Conservation (phyloP, 2,888 invertebrate genomes). For the Harpagoxenus sublaevis region DNA sequence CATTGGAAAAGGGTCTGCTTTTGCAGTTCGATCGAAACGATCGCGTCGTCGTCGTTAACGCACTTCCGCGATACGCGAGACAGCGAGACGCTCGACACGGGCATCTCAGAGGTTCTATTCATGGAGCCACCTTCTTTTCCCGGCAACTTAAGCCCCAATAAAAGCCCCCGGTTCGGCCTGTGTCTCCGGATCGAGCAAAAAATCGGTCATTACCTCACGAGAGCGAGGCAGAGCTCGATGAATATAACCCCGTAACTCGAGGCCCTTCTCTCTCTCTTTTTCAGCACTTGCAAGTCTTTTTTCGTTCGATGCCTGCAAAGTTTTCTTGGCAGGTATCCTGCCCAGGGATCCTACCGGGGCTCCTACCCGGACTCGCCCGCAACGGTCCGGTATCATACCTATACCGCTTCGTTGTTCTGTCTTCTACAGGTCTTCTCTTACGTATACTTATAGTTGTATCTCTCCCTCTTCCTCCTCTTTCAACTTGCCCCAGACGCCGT, state of each 20-base stretch:
- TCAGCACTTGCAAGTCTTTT: conserved; percentile 53
- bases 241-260: conserved; percentile 70
- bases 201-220: conserved; percentile 81
- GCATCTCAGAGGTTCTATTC: conserved; percentile 79
- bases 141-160: conserved; percentile 83
- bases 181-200: conserved; percentile 81
- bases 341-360: conserved; percentile 46
- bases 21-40: background rate
- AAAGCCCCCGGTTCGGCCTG: conserved; percentile 81
- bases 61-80: conserved; percentile 32
- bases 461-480: background rate
- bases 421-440: conserved; percentile 59
- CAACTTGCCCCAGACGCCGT: conserved; percentile 33
- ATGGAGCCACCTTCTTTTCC: conserved; percentile 84
- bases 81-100: background rate
- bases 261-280: conserved; percentile 43
- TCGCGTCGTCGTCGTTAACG: conserved; percentile 4
- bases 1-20: too few relatives aligned
- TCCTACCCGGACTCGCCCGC: conserved; percentile 57
- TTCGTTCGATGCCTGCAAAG: conserved; percentile 64
- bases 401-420: conserved; percentile 55
- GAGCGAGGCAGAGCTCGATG: conserved; percentile 67
- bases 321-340: conserved; percentile 68
- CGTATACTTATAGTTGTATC: conserved; percentile 59
- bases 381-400: conserved; percentile 67